Evolutionary conservation across 2,888 invertebrate genomes (phyloP), one percentile per base, ranked within the genome.

Genomic region (Sinopyrophorus schimmeli): DNA sequence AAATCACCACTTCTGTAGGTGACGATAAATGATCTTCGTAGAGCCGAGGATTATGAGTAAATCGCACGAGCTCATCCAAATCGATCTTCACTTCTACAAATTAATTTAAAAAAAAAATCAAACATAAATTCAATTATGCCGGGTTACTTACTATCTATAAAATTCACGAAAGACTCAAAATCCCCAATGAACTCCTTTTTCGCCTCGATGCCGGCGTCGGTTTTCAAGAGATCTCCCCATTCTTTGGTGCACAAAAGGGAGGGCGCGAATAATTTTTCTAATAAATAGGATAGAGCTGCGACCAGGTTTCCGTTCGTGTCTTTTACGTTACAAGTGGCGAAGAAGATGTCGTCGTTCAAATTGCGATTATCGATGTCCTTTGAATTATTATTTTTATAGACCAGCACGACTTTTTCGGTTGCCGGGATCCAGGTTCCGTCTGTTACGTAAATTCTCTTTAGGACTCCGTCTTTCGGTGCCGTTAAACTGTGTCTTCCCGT

Each of bases 371-470:
- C 87, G 26, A 90, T 74, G 6, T 73, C 71, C 55, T 80, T 76
- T 7, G 75, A 71, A 48, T 81, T 80, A 55, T 76, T 80, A 9
- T 80, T 77, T 57, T 87, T 81, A 66, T 87, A 86, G 59, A 85
- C 81, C 20, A 83, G 82, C n/a, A 89, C 76, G 68, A 84, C 85
- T 61, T 74, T 76, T 2, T 85, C 87, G 43, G 74, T 74, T 12
- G 87, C 76, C 41, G 76, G 70, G 55, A 81, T 75, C 12, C 74
- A 72, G 12, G 73, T 69, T 11, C 84, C 85, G 67, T 82, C 80
- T 0, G 84, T 81, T 37, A 89, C 74, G 48, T 84, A 80, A 1
- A 80, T 74, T 38, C 86, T 77, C 54, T 77, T 76, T 56, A 82
- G 74, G 39, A 61, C 56, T 3, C 64, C 53, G 49, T 71, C 69